phyloP scores from a whole-genome alignment of 2,888 invertebrate genomes.

The Pyrocoelia pectoralis region DNA sequence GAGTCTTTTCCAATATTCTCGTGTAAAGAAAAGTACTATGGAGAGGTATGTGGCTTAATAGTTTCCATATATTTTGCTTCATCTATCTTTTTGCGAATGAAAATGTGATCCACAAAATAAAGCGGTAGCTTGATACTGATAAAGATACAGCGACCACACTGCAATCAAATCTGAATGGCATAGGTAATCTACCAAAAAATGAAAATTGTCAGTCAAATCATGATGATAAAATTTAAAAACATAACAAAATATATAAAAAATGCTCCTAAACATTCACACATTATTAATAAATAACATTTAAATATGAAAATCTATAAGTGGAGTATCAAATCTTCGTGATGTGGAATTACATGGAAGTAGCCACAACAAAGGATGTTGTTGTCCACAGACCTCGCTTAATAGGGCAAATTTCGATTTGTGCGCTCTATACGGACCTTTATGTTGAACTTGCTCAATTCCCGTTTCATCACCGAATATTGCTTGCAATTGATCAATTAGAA shows the following conservation, averaged over 20 bases:
- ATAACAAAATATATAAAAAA: not conserved
- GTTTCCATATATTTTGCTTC: no score
- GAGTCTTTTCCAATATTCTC: no score
- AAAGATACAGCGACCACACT: no score
- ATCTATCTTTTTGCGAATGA: no score
- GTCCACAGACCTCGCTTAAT: conserved; percentile 80
- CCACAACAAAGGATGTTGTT: conserved; percentile 76
- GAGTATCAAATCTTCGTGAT: conserved; percentile 56
- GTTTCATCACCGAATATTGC: conserved; percentile 87
- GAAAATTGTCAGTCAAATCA: not conserved
- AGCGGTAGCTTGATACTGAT: no score
- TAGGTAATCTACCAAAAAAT: no score
- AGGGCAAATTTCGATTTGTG: conserved; percentile 71
- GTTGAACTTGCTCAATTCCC: conserved; percentile 79
- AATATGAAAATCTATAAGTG: conserved; percentile 58
- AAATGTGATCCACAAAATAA: no score
- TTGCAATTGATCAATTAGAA: conserved; percentile 86
- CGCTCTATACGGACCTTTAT: conserved; percentile 71
- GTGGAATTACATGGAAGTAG: conserved; percentile 72
- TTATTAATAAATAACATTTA: conserved; percentile 39
- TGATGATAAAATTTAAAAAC: not conserved
- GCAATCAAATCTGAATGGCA: no score
- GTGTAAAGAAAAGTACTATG: no score
- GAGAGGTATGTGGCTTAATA: no score
- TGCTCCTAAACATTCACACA: no score